Evolutionary conservation across 2,888 invertebrate genomes (phyloP).

Genomic region (Leptogaster cylindrica): DNA sequence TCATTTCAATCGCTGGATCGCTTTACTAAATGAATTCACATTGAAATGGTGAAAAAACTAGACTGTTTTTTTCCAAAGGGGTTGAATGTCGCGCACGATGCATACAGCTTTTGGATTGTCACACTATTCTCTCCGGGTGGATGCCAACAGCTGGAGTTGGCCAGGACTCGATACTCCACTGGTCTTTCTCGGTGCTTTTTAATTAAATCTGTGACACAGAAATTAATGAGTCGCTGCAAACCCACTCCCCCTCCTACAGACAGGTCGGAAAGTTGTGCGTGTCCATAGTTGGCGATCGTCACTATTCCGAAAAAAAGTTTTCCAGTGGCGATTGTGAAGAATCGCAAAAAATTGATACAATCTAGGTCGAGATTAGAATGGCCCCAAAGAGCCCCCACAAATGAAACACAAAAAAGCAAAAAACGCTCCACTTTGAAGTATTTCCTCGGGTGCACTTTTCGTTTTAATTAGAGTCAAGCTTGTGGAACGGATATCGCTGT

Average conservation of each 20-base stretch:
- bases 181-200: constrained; percentile 20
- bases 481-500: constrained; percentile 8
- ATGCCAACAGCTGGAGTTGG: constrained; percentile 2
- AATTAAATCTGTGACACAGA: constrained; percentile 42
- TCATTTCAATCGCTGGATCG: not conserved
- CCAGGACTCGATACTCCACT: not conserved
- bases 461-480: constrained; percentile 16
- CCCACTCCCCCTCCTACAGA: not conserved
- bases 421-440: not conserved
- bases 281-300: constrained; percentile 9
- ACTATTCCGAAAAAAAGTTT: not conserved
- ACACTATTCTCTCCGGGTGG: constrained; percentile 17
- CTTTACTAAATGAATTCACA: not conserved
- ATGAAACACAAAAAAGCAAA: not conserved
- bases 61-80: not conserved
- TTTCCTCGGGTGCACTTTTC: not conserved
- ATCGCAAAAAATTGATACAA: constrained; percentile 30
- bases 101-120: constrained; percentile 16
- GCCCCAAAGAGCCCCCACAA: not conserved
- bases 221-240: constrained; percentile 30
- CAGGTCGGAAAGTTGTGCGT: not conserved
- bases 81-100: too few relatives aligned
- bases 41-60: not conserved
- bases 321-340: not conserved
- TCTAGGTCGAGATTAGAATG: constrained; percentile 25